These are phyloP conservation scores for Chaetura pelagica DNA, from an alignment of 2,113 vertebrate species.

Conservation along the genomic window DNA sequence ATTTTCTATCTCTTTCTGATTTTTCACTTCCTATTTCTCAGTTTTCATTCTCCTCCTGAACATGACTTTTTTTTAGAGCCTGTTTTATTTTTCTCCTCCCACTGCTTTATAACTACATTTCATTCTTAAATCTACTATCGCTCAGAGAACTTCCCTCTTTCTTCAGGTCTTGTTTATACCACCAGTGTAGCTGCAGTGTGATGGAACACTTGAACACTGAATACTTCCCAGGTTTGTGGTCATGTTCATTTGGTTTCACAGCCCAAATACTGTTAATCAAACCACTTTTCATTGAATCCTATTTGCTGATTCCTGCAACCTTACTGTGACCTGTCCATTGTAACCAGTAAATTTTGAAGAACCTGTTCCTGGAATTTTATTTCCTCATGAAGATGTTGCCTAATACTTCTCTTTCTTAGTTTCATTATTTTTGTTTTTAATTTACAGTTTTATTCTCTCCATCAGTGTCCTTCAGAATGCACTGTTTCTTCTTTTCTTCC, in stretches of 20 bases:
- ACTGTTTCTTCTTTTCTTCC: not conserved
- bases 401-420: not conserved
- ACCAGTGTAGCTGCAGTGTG: not conserved
- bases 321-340: not conserved
- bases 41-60: conserved; percentile 38
- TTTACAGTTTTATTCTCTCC: not conserved
- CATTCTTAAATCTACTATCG: conserved; percentile 53
- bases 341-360: not conserved
- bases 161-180: conserved; percentile 41
- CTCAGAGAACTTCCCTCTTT: conserved; percentile 6
- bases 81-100: conserved; percentile 65
- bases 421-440: not conserved
- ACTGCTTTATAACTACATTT: conserved; percentile 57
- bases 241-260: not conserved
- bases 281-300: not conserved
- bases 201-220: not conserved
- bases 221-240: not conserved
- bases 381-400: not conserved
- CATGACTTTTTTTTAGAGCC: conserved; percentile 34
- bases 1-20: conserved; percentile 37
- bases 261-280: not conserved
- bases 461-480: not conserved
- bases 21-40: conserved; percentile 60
- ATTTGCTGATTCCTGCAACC: not conserved
- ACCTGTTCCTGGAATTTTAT: not conserved